Evolutionary conservation across 2,888 invertebrate genomes (phyloP).

Genomic region (Dynastes grantii): DNA sequence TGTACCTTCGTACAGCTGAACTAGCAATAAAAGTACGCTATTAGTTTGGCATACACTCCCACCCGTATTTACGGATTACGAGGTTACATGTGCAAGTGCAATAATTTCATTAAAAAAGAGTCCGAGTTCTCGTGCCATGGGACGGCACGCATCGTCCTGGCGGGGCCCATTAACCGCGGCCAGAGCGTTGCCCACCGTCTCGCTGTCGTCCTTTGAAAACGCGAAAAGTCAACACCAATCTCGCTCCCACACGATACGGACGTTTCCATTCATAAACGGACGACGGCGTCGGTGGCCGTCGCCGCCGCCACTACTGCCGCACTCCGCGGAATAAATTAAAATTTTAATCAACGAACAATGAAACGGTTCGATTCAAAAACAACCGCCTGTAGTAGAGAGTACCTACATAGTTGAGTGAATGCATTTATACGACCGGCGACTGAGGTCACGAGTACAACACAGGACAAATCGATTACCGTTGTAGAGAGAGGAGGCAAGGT

Average conservation of each 20-base stretch:
- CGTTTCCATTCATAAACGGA: not conserved
- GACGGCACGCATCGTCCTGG: not conserved
- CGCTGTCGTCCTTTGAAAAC: not conserved
- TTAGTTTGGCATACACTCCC: not conserved
- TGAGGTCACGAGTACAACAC: conserved; percentile 8
- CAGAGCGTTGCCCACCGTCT: not conserved
- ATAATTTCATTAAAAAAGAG: conserved; percentile 14
- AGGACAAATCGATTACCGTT: conserved; percentile 6
- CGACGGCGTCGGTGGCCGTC: not conserved
- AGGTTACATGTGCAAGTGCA: conserved; percentile 6
- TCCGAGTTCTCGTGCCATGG: not conserved
- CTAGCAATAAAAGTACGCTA: not conserved
- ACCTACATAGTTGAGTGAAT: conserved; percentile 10
- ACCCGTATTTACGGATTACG: not conserved
- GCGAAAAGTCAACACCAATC: not conserved
- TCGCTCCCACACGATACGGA: not conserved
- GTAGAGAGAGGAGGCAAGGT: conserved; percentile 1
- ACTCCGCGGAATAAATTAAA: conserved; percentile 42
- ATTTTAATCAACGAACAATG: conserved; percentile 46
- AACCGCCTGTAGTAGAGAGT: not conserved
- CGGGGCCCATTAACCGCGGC: not conserved
- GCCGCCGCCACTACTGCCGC: not conserved
- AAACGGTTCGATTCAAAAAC: conserved; percentile 44
- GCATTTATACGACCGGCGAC: not conserved
- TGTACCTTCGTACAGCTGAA: not conserved